These are phyloP conservation scores for Loris lydekkerianus DNA, from an alignment of 2,797 vertebrate genomes.

Conservation along the genomic window DNA sequence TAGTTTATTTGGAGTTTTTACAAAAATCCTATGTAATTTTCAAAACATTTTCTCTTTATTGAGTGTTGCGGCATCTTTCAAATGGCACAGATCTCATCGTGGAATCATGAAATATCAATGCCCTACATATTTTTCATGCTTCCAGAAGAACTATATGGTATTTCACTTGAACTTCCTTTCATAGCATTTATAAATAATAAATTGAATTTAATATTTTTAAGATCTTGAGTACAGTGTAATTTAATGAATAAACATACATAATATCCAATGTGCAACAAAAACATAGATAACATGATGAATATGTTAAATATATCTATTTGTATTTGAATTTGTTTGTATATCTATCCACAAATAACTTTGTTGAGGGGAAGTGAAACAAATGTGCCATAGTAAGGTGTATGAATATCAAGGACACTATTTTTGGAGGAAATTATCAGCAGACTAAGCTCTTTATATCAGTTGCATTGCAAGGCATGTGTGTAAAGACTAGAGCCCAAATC, in stretches of 20 bases:
- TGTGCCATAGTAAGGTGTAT: background rate
- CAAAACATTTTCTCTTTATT: background rate
- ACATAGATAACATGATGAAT: background rate
- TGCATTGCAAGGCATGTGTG: background rate
- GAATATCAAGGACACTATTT: background rate
- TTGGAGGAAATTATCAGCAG: background rate
- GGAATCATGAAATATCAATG: background rate
- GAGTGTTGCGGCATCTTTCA: background rate
- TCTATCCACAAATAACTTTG: background rate
- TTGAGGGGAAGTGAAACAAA: conserved; percentile 1
- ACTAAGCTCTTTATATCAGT: conserved; percentile 1
- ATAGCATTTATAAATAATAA: background rate
- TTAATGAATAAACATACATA: background rate
- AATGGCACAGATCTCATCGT: background rate
- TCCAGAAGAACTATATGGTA: background rate
- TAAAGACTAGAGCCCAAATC: background rate
- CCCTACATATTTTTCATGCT: background rate
- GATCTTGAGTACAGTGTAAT: background rate
- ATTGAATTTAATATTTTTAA: background rate
- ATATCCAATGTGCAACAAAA: background rate
- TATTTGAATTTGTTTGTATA: conserved; percentile 12
- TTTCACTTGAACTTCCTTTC: background rate
- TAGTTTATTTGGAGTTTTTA: background rate
- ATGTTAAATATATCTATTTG: background rate
- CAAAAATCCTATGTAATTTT: background rate